Evolutionary conservation across 2,888 invertebrate species (phyloP).

Genomic region (Tetropium fuscum): DNA sequence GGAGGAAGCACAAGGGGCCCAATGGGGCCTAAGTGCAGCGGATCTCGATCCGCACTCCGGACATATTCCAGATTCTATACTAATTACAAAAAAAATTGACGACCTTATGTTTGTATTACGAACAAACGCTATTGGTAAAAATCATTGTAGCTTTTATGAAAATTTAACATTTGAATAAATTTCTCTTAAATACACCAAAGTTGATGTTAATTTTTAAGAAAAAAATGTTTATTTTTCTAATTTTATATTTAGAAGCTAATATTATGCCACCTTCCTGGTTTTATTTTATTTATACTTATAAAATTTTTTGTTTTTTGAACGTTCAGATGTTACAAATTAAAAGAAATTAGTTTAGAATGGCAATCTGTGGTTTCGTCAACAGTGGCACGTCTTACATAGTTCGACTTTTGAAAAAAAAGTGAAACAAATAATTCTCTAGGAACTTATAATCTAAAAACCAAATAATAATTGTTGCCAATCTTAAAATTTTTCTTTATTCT

Average conservation of each 20-base stretch:
- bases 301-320: neutral
- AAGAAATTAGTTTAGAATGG: neutral
- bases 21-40: too few species aligned
- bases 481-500: neutral
- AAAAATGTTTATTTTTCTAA: neutral
- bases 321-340: neutral
- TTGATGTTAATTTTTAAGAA: neutral
- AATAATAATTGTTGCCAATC: neutral
- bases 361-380: neutral
- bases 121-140: slow-evolving; percentile 15
- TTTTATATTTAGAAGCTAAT: neutral
- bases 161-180: neutral
- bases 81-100: slow-evolving; percentile 14
- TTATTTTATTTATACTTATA: neutral
- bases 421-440: neutral
- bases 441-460: neutral
- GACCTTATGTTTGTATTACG: slow-evolving; percentile 23
- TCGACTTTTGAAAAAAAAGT: neutral
- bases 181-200: neutral
- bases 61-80: neutral
- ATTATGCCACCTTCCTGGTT: neutral
- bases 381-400: neutral
- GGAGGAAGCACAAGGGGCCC: too few species aligned
- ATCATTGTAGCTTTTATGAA: neutral
- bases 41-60: too few species aligned